These are phyloP conservation scores for Emydoidea blandingii DNA, from an alignment of 2,797 vertebrate genomes.

Conservation along the genomic window DNA sequence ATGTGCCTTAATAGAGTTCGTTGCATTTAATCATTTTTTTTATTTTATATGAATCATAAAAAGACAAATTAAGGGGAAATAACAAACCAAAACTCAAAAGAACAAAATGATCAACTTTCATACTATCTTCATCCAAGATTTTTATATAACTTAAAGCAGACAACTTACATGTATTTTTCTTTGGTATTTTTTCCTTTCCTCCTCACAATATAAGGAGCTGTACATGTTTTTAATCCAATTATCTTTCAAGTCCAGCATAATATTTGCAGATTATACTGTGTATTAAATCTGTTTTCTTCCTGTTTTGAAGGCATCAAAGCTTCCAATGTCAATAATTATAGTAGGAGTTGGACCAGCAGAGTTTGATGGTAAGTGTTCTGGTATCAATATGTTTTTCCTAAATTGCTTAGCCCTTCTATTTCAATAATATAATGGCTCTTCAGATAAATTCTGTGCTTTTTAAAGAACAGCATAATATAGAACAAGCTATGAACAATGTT, in stretches of 20 bases:
- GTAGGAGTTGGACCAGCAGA: conserved; percentile 99
- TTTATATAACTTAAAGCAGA: not conserved
- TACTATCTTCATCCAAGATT: not conserved
- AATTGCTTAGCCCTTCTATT: not conserved
- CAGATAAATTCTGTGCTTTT: not conserved
- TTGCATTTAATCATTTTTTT: not conserved
- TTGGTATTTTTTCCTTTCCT: rapidly evolving
- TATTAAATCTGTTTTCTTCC: conserved; percentile 25
- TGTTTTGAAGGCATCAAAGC: conserved; percentile 85
- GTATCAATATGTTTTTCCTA: not conserved
- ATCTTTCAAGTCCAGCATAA: not conserved
- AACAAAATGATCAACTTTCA: not conserved
- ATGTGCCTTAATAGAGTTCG: not conserved
- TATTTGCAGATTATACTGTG: not conserved
- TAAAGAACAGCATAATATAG: not conserved
- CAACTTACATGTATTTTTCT: not conserved
- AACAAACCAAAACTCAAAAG: not conserved
- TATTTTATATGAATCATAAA: not conserved
- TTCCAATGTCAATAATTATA: conserved; percentile 99
- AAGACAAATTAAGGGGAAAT: not conserved
- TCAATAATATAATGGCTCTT: conserved; percentile 20
- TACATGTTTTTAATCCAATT: not conserved
- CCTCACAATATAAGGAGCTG: not conserved
- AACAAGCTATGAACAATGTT: not conserved
- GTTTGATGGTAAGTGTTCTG: conserved; percentile 91